These are phyloP conservation scores for Oncorhynchus clarkii DNA, from an alignment of 2,113 vertebrate species.

Conservation along the genomic window DNA sequence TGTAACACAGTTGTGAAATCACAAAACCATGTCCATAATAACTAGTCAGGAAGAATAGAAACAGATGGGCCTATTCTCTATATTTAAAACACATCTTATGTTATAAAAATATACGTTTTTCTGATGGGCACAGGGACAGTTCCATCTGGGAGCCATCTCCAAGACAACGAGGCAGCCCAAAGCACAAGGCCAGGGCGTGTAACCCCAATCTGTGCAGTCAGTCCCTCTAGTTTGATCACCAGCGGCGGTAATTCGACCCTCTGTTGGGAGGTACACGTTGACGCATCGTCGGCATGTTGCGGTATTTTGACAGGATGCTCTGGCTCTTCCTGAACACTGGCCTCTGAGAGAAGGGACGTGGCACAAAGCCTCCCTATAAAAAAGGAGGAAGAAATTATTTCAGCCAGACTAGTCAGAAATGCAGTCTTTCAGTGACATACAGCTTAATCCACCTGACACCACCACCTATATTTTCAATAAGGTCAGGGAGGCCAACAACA, in stretches of 20 bases:
- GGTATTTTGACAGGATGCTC: conserved; percentile 75
- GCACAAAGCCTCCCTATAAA: conserved; percentile 59
- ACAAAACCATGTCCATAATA: not conserved
- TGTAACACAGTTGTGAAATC: not conserved
- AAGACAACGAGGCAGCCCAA: not conserved
- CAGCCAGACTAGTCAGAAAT: not conserved
- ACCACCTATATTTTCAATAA: not conserved
- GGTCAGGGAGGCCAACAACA: too few relatives aligned
- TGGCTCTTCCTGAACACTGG: conserved; percentile 72
- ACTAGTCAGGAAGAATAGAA: not conserved
- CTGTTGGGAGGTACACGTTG: conserved; percentile 59
- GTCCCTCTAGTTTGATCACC: conserved; percentile 45
- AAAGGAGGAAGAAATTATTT: not conserved
- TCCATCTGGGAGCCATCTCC: not conserved
- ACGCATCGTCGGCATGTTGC: conserved; percentile 72
- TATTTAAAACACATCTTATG: not conserved
- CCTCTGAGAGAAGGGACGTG: conserved; percentile 68
- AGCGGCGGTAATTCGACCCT: conserved; percentile 66
- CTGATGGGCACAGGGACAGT: not conserved
- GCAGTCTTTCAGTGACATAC: not conserved
- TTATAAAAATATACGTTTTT: not conserved
- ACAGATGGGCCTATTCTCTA: not conserved
- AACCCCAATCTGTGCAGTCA: not conserved
- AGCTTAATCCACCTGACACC: not conserved
- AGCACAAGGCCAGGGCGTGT: not conserved